Conservation (phyloP, 2,888 invertebrate species). For the Sarcophaga rosellei region DNA sequence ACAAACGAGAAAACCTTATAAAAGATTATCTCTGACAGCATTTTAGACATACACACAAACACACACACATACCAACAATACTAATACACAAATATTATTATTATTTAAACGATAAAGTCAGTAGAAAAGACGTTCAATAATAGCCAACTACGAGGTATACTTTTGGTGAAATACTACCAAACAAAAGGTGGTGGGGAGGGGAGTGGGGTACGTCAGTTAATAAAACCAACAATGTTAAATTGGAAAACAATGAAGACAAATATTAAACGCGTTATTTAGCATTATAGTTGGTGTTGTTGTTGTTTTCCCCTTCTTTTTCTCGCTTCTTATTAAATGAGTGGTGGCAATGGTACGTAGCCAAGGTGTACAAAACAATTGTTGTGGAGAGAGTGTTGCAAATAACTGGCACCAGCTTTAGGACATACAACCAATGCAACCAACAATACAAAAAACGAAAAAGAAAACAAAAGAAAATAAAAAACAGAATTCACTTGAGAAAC, state of each 20-base stretch:
- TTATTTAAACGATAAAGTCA: background rate
- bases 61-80: too few species aligned
- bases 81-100: slow-evolving; percentile 48
- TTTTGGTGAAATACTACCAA: background rate
- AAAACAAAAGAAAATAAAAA: too few species aligned
- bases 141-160: too few species aligned
- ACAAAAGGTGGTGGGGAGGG: too few species aligned
- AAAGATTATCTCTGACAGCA: slow-evolving; percentile 63
- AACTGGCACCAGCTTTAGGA: slow-evolving; percentile 26
- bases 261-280: slow-evolving; percentile 52
- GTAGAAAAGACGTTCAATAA: background rate
- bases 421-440: background rate
- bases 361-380: slow-evolving; percentile 57
- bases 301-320: too few species aligned
- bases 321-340: too few species aligned
- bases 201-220: too few species aligned
- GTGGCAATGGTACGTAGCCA: too few species aligned
- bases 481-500: background rate
- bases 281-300: too few species aligned
- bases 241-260: slow-evolving; percentile 59
- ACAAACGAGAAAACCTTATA: slow-evolving; percentile 15
- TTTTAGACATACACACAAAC: slow-evolving; percentile 48
- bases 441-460: background rate
- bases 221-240: slow-evolving; percentile 28
- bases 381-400: slow-evolving; percentile 29